Evolutionary conservation across 2,888 invertebrate genomes (phyloP), one percentile per base, ranked within the genome.

Genomic region (Globia sparganii): DNA sequence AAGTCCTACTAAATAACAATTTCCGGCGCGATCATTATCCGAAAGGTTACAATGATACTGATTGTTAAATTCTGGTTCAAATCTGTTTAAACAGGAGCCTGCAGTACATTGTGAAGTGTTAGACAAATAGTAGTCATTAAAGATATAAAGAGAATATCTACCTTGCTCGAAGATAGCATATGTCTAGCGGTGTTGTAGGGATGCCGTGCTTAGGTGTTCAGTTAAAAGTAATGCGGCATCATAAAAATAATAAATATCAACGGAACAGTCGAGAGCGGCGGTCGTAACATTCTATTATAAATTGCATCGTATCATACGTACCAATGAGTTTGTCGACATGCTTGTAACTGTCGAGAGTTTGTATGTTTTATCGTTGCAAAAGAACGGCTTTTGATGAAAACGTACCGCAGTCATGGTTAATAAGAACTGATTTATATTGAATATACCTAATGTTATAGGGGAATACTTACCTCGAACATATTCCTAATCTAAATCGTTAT

Each of bases 241-340:
- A 58, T 68, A 66, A 53, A 66, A 37, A 25, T 64, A 64, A 75
- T 61, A 43, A 75, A 75, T 77, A 76, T 13, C 8, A 76, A 28
- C 40, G 21, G 37, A 40, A 61, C 31, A 31, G 40, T 43, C 62
- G 28, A 28, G 25, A 37, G 15, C 1, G 28, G 59, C 13, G 28
- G 34, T 37, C 4, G 21, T 28, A 67, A 76, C 18, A 31, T 67
- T 65, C 0, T 18, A 15, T 46, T 77, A 40, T 67, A 78, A 78
- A 78, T 76, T 78, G 37, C 28, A 40, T 37, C n/a, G 11, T 77
- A 72, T 31, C 18, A 34, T 46, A 77, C 9, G 53, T 61, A 61
- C 59, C 31, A 59, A 78, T 79, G 18, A 53, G 43, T 37, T 71
- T 46, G 34, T 80, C 11, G 28, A 72, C 21, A 37, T 46, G 28